phyloP scores from a whole-genome alignment of 2,113 vertebrate genomes.

The Gobiocypris rarus region DNA sequence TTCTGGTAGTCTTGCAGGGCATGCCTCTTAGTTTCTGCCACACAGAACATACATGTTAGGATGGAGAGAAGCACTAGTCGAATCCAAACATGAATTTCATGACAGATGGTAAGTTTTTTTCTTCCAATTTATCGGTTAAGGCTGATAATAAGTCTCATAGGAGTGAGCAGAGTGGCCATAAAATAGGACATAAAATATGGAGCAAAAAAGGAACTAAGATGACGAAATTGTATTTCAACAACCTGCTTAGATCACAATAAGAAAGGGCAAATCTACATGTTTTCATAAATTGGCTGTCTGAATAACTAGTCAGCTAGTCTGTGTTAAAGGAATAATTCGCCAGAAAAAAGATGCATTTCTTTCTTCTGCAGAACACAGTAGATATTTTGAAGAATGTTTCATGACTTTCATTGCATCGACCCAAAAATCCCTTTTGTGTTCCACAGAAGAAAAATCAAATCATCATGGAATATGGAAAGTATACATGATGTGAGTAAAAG shows the following conservation, averaged over 20 bases:
- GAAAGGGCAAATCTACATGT: not conserved
- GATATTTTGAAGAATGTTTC: not conserved
- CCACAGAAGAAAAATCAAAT: not conserved
- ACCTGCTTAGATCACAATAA: not conserved
- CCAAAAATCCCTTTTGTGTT: not conserved
- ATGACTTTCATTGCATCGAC: not conserved
- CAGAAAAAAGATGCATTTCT: not conserved
- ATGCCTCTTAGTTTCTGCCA: constrained; percentile 86
- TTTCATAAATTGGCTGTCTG: not conserved
- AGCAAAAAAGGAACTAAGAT: constrained; percentile 11
- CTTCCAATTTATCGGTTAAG: not conserved
- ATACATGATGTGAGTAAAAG: not conserved
- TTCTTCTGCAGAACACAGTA: not conserved
- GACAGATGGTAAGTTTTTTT: not conserved
- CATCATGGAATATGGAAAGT: no score
- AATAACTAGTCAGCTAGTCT: not conserved
- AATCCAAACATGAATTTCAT: constrained; percentile 4
- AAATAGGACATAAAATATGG: not conserved
- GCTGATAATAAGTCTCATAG: not conserved
- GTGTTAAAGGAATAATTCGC: not conserved
- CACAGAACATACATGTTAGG: constrained; percentile 25
- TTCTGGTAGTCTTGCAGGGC: constrained; percentile 93
- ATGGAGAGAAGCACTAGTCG: not conserved
- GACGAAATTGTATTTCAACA: not conserved
- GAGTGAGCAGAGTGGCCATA: not conserved